These are phyloP conservation scores for Caenorhabditis afra DNA, from an alignment of 2,888 invertebrate species.

Conservation along the genomic window DNA sequence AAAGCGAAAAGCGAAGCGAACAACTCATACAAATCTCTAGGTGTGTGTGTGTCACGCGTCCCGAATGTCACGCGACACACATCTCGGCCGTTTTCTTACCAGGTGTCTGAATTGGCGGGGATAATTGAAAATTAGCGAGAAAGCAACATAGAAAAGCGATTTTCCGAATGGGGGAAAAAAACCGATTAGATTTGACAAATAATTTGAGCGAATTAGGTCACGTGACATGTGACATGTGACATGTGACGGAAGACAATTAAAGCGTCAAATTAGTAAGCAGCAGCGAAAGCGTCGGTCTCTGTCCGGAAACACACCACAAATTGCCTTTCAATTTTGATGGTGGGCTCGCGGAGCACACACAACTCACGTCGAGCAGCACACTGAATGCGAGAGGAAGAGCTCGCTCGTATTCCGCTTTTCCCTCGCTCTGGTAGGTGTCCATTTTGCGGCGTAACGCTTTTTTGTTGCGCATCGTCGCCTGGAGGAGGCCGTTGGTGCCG, in stretches of 20 bases:
- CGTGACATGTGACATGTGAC: background rate
- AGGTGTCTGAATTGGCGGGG: too few relatives aligned
- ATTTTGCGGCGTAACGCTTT: constrained; percentile 81
- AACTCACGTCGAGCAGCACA: constrained; percentile 86
- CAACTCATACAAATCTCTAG: background rate
- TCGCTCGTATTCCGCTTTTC: constrained; percentile 89
- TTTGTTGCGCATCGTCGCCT: constrained; percentile 85
- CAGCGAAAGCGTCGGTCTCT: background rate
- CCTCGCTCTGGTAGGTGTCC: constrained; percentile 85
- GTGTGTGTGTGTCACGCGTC: too few relatives aligned
- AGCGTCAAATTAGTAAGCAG: constrained; percentile 53
- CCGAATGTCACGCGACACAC: too few relatives aligned
- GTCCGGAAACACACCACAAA: background rate
- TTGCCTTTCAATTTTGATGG: too few relatives aligned
- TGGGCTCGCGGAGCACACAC: too few relatives aligned
- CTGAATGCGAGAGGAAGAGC: constrained; percentile 91
- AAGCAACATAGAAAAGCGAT: constrained; percentile 1
- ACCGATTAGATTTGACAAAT: too few relatives aligned
- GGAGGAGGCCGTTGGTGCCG: constrained; percentile 87
- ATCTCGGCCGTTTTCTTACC: background rate
- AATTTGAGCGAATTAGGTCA: too few relatives aligned
- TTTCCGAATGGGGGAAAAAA: too few relatives aligned
- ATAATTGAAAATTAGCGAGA: too few relatives aligned
- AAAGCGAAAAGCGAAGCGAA: constrained; percentile 19
- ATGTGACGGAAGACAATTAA: too few relatives aligned